A percentile compares a stretch with the other conserved stretches of the same genome.
Evolutionary conservation across 2,797 vertebrate genomes (phyloP).

Genomic region (Premnoplex brunnescens): DNA sequence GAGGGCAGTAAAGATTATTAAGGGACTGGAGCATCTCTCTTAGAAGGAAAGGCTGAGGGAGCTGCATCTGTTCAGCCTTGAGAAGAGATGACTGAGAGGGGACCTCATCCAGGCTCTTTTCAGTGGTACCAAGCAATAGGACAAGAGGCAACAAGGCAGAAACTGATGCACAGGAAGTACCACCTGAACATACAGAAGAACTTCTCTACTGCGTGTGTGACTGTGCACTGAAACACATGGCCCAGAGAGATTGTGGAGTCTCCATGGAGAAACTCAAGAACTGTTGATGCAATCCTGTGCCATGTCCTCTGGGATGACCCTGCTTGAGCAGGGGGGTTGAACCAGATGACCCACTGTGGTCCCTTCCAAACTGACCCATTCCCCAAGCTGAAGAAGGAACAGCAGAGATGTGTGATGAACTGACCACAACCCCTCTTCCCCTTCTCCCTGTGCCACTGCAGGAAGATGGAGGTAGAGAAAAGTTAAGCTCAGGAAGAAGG

Average conservation of each 20-base stretch:
- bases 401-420: background rate
- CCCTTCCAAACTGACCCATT: background rate
- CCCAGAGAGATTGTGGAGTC: background rate
- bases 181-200: background rate
- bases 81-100: background rate
- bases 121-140: background rate
- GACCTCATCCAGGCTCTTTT: background rate
- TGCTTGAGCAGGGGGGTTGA: background rate
- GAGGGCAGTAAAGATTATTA: background rate
- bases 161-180: background rate
- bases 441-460: no score
- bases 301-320: background rate
- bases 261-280: background rate
- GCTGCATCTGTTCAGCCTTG: background rate
- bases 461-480: background rate
- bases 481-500: background rate
- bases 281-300: background rate
- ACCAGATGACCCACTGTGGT: background rate
- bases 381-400: background rate
- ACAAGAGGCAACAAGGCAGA: background rate
- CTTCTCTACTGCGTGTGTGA: background rate
- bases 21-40: background rate
- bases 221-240: fast-evolving
- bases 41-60: background rate
- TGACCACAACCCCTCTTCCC: background rate